phyloP scores from a whole-genome alignment of 37 sponge, comb jelly and placozoan genomes.

The Trichoplax adhaerens region DNA sequence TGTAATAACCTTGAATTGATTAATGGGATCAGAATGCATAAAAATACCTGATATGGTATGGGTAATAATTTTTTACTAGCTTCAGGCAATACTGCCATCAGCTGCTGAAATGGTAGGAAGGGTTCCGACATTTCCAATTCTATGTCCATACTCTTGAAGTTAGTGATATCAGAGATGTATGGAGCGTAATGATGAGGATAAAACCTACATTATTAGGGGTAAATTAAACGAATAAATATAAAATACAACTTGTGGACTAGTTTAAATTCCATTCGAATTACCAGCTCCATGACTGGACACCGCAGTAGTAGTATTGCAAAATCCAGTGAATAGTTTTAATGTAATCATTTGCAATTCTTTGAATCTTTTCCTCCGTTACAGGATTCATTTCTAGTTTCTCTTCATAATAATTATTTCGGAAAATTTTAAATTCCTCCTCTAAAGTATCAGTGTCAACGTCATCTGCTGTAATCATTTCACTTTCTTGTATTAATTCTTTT shows the following conservation, averaged over 20 bases:
- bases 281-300: constrained; percentile 96
- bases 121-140: constrained; percentile 54
- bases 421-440: no score
- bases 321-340: constrained; percentile 85
- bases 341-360: constrained; percentile 42
- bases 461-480: no score
- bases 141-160: constrained; percentile 26
- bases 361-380: no score
- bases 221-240: not conserved
- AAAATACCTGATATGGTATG: constrained; percentile 42
- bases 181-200: constrained; percentile 97
- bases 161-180: constrained; percentile 75
- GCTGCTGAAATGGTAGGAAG: constrained; percentile 85
- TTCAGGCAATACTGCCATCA: constrained; percentile 82
- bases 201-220: constrained; percentile 16
- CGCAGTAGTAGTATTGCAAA: constrained; percentile 79
- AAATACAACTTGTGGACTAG: not conserved
- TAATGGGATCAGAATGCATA: no score
- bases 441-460: no score
- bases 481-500: no score
- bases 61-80: constrained; percentile 77
- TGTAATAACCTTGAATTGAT: no score
- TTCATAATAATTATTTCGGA: not conserved
- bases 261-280: constrained; percentile 5
- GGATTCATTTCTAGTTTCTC: not conserved